Percentiles rank a stretch among this genome's conserved stretches.
phyloP scores from a whole-genome alignment of 2,113 vertebrate genomes.

The Cynopterus brachyotis region DNA sequence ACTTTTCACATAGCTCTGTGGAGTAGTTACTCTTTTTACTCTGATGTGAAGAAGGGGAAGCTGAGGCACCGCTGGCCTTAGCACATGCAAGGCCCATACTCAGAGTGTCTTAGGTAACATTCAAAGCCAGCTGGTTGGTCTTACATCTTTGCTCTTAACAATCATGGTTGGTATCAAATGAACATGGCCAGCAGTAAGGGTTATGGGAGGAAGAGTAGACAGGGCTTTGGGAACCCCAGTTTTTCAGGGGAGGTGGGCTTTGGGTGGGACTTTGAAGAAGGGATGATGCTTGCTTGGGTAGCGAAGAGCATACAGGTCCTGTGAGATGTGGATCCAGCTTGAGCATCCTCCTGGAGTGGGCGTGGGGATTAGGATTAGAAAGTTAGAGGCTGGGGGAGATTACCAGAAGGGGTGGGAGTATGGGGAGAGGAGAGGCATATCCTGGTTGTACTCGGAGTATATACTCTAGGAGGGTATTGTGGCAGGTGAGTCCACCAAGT shows the following conservation, averaged over 20 bases:
- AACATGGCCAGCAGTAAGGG: accelerated
- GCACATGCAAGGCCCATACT: neutral
- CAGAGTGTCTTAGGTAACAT: neutral
- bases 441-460: neutral
- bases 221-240: neutral
- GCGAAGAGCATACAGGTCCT: neutral
- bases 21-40: neutral
- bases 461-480: neutral
- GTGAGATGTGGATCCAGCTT: neutral
- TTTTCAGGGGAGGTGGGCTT: neutral
- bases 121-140: neutral
- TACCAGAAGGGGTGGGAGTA: neutral
- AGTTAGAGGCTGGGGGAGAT: neutral
- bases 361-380: no score
- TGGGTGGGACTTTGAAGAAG: neutral
- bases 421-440: neutral
- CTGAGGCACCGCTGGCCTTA: neutral
- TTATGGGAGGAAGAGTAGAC: neutral
- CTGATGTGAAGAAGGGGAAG: neutral
- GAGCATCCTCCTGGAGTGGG: neutral
- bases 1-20: neutral
- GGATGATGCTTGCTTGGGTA: neutral
- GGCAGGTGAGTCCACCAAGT: neutral
- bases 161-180: accelerated
- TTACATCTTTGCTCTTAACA: no score